Conservation (phyloP, 2,113 vertebrate genomes). For the Mugil cephalus region DNA sequence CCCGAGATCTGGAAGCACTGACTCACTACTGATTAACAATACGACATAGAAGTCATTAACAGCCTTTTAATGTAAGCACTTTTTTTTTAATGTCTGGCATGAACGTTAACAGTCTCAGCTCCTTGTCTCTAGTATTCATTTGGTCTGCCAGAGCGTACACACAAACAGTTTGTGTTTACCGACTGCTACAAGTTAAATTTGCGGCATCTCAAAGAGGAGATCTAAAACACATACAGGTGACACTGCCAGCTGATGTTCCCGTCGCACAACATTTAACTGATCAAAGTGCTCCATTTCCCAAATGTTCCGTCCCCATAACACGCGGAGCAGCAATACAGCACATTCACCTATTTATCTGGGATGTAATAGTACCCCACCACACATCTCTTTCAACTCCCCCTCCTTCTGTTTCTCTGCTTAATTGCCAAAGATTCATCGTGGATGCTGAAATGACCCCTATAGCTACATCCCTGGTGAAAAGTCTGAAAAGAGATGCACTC, state of each 20-base stretch:
- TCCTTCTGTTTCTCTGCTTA: conserved; percentile 25
- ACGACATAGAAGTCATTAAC: neutral
- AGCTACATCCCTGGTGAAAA: conserved; percentile 41
- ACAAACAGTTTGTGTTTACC: conserved; percentile 45
- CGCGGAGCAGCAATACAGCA: conserved; percentile 30
- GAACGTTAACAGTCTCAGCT: conserved; percentile 17
- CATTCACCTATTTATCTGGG: conserved; percentile 33
- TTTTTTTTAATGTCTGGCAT: conserved; percentile 5
- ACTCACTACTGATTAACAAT: neutral
- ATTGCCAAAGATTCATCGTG: conserved; percentile 55
- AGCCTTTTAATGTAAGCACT: neutral
- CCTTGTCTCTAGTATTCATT: conserved; percentile 34
- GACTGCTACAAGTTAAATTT: conserved; percentile 43
- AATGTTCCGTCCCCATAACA: conserved; percentile 33
- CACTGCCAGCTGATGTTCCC: conserved; percentile 46
- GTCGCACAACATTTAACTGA: conserved; percentile 65
- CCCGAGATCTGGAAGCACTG: neutral
- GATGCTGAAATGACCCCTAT: conserved; percentile 34
- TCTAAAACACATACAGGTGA: conserved; percentile 55
- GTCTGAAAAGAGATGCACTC: conserved; percentile 48
- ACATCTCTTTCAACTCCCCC: neutral
- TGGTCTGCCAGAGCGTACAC: conserved; percentile 29
- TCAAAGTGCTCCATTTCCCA: conserved; percentile 44
- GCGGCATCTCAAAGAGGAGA: conserved; percentile 20
- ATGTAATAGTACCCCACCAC: conserved; percentile 11